A percentile compares a stretch with the other conserved stretches of the same genome.
Conservation (phyloP, 2,888 invertebrate genomes). For the Lepidocyrtoides sp. region DNA sequence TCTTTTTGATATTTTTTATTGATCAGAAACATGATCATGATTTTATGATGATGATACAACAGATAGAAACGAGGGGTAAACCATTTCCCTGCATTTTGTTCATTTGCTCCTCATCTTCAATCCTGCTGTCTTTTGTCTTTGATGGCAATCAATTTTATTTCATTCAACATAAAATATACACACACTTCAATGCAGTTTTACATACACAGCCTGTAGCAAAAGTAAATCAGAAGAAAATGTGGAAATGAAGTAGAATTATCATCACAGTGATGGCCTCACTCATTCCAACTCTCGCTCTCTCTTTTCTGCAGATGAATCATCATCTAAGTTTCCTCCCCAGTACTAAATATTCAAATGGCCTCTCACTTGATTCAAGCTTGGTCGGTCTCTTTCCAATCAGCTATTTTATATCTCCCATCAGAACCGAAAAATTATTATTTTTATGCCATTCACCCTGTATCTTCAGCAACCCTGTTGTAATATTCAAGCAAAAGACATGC, state of each 20-base stretch:
- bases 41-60: too few relatives aligned
- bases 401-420: conserved; percentile 29
- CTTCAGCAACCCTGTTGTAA: too few relatives aligned
- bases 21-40: conserved; percentile 33
- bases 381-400: conserved; percentile 66
- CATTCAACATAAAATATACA: conserved; percentile 37
- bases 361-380: conserved; percentile 51
- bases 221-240: conserved; percentile 27
- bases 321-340: conserved; percentile 63
- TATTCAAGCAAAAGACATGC: conserved; percentile 29
- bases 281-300: not conserved
- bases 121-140: conserved; percentile 50
- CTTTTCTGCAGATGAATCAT: conserved; percentile 72
- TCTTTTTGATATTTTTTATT: conserved; percentile 61
- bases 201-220: conserved; percentile 39
- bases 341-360: conserved; percentile 73
- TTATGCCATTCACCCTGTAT: conserved; percentile 35
- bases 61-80: conserved; percentile 41
- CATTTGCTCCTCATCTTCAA: conserved; percentile 24
- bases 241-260: conserved; percentile 41
- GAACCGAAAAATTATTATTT: conserved; percentile 63
- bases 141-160: conserved; percentile 74
- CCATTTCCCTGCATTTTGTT: conserved; percentile 19
- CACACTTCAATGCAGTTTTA: not conserved
- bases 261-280: conserved; percentile 6